These are phyloP conservation scores for Pogonomyrmex californicus DNA, from an alignment of 1,140 invertebrate species.

Conservation along the genomic window DNA sequence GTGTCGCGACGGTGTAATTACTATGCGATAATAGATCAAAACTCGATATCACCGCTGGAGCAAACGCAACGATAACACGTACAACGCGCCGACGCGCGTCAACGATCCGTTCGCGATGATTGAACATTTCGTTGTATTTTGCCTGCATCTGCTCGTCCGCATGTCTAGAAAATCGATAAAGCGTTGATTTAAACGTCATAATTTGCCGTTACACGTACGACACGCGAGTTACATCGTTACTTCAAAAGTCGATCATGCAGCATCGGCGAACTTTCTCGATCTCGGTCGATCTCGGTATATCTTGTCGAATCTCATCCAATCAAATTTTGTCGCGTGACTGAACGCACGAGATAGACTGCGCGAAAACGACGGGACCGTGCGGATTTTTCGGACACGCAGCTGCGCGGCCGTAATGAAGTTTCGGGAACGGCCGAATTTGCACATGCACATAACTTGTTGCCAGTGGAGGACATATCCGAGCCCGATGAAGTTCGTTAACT, in stretches of 20 bases:
- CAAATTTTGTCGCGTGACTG: slow-evolving; percentile 38
- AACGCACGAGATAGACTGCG: slow-evolving; percentile 33
- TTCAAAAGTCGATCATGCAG: slow-evolving; percentile 21
- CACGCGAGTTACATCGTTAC: neutral
- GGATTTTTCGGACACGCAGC: slow-evolving; percentile 44
- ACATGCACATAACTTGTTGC: slow-evolving; percentile 50
- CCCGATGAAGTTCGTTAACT: slow-evolving; percentile 73
- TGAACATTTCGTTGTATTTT: slow-evolving; percentile 22
- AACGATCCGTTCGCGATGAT: neutral
- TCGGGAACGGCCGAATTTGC: slow-evolving; percentile 34
- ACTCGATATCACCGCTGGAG: slow-evolving; percentile 11
- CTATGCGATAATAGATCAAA: slow-evolving; percentile 28
- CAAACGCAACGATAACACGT: neutral
- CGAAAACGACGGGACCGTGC: neutral
- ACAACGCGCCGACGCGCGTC: neutral
- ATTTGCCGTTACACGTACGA: neutral
- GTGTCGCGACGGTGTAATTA: neutral
- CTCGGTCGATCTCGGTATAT: slow-evolving; percentile 3
- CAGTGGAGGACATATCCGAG: neutral
- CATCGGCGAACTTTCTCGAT: slow-evolving; percentile 7
- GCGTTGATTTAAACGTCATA: neutral
- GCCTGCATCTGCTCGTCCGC: neutral
- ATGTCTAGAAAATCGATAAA: neutral
- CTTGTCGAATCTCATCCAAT: slow-evolving; percentile 45
- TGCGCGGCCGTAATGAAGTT: slow-evolving; percentile 51